These are phyloP conservation scores for Sarcophaga rosellei DNA, from an alignment of 2,888 invertebrate genomes.

Conservation along the genomic window DNA sequence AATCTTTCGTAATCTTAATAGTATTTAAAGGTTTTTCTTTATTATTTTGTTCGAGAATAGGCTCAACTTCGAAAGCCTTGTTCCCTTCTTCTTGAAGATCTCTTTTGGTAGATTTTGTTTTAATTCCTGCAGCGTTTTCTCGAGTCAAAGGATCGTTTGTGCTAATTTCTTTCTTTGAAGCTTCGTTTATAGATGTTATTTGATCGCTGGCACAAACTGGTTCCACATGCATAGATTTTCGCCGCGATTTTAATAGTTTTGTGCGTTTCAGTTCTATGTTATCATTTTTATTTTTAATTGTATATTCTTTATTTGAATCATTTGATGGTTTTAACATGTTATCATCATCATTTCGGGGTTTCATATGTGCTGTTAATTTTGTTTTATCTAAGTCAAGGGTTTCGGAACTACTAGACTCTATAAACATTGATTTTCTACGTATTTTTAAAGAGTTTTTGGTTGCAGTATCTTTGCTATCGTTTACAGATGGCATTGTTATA, in stretches of 20 bases:
- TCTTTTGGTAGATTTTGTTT: background rate
- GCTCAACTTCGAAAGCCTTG: no score
- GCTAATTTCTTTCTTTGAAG: background rate
- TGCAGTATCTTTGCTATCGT: no score
- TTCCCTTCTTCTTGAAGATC: no score
- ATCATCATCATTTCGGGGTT: no score
- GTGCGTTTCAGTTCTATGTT: background rate
- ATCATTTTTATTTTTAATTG: background rate
- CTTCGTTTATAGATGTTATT: background rate
- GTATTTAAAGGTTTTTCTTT: background rate
- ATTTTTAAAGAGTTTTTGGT: slow-evolving; percentile 34
- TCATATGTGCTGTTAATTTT: no score
- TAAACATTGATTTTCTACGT: slow-evolving; percentile 11
- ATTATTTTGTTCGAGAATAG: background rate
- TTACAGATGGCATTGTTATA: no score
- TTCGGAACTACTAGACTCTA: background rate
- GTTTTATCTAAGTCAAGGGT: no score
- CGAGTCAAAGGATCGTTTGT: no score
- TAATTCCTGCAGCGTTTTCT: background rate
- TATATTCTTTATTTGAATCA: no score
- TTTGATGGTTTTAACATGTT: no score
- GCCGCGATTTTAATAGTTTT: slow-evolving; percentile 18
- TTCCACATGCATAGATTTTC: slow-evolving; percentile 28
- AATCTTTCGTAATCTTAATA: background rate
- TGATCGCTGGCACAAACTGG: background rate